Evolutionary conservation across 2,888 invertebrate species (phyloP).

Genomic region (Yponomeuta plumbellus): DNA sequence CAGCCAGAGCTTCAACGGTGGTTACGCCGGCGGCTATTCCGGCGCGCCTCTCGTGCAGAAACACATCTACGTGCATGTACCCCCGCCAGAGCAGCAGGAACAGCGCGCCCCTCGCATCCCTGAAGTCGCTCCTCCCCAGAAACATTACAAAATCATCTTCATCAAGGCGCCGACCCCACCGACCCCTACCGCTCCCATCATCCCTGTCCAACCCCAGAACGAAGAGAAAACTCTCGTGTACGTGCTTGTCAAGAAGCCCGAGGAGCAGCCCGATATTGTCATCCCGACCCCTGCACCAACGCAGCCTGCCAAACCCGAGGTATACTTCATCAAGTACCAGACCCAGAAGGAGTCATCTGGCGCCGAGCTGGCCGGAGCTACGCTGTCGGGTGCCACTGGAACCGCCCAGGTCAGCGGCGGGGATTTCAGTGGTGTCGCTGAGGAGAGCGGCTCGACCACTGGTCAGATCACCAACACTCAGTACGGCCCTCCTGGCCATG

Average conservation of each 20-base stretch:
- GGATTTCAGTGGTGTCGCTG: slow-evolving; percentile 51
- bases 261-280: slow-evolving; percentile 87
- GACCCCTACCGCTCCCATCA: slow-evolving; percentile 87
- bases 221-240: slow-evolving; percentile 93
- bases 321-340: slow-evolving; percentile 92
- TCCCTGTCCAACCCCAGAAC: slow-evolving; percentile 87
- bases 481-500: slow-evolving; percentile 72
- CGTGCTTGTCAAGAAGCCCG: slow-evolving; percentile 92
- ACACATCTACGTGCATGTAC: slow-evolving; percentile 93
- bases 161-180: slow-evolving; percentile 93
- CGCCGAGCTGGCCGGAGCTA: slow-evolving; percentile 43
- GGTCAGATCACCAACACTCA: slow-evolving; percentile 62
- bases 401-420: slow-evolving; percentile 46
- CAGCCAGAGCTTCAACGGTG: slow-evolving; percentile 57
- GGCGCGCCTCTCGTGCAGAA: slow-evolving; percentile 84
- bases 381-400: slow-evolving; percentile 37
- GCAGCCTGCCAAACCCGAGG: slow-evolving; percentile 91
- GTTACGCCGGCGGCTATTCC: slow-evolving; percentile 62
- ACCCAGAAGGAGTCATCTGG: slow-evolving; percentile 76
- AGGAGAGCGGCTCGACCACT: slow-evolving; percentile 40
- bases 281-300: slow-evolving; percentile 87
- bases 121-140: slow-evolving; percentile 84
- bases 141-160: slow-evolving; percentile 95
- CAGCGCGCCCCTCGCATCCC: slow-evolving; percentile 80
- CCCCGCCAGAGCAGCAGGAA: slow-evolving; percentile 90